Conservation (phyloP, 64 coral and sea anemone species). For the Actinia tenebrosa region DNA sequence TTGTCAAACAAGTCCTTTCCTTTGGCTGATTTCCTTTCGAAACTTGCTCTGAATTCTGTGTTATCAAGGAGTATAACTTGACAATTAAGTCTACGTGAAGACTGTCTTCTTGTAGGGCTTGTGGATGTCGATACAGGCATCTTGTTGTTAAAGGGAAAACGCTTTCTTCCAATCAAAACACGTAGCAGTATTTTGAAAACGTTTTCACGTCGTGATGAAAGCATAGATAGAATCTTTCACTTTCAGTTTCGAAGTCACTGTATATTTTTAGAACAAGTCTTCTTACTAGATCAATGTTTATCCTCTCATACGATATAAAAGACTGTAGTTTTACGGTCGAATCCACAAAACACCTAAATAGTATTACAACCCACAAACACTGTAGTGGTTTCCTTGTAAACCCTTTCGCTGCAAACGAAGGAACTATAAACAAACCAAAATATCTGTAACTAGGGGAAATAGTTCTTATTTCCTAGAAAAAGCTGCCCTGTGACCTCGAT, state of each 20-base stretch:
- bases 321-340: no score
- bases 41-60: conserved; percentile 46
- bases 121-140: background rate
- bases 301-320: background rate
- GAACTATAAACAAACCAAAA: no score
- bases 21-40: conserved; percentile 76
- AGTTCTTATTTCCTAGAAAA: background rate
- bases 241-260: background rate
- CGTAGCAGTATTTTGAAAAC: background rate
- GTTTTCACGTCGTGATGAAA: background rate
- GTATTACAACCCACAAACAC: no score
- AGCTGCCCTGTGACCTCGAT: background rate
- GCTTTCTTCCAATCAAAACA: no score
- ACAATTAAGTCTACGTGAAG: conserved; percentile 47
- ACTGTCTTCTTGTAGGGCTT: conserved; percentile 20
- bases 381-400: no score
- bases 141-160: background rate
- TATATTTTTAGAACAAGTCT: background rate
- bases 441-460: no score
- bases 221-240: background rate
- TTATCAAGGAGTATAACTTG: conserved; percentile 88
- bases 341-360: no score
- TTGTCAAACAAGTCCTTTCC: conserved; percentile 66
- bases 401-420: no score
- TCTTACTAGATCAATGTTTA: background rate